Evolutionary conservation across 2,888 invertebrate genomes (phyloP), one percentile per base, ranked within the genome.

Genomic region (Hemistola chrysoprasaria): DNA sequence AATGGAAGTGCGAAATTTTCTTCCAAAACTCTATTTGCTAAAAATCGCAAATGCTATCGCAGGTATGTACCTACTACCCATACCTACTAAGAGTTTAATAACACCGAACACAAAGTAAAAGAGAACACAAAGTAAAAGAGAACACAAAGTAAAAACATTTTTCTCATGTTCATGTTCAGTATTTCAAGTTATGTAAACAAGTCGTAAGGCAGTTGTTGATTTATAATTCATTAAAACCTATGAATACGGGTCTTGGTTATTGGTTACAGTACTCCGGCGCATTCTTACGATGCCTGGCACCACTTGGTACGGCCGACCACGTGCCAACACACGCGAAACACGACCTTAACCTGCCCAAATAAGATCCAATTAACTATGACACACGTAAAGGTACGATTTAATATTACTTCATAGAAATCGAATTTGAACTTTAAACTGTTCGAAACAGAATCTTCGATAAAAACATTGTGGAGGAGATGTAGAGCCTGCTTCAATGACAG

Each of bases 221-320:
- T 2, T 24, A 23, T 28, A 24, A 32, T 31, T 42, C 27, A 32
- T 28, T 25, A 21, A 32, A 33, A 32, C 23, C 43, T 34, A 39
- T 10, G 25, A 33, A 30, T 39, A 38, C 33, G 33, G 33, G 38
- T 24, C 43, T 25, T 47, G 44, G 39, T 45, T 47, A 43, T 42
- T 47, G 42, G 48, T 44, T 44, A 78, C 75, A 69, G 69, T 76
- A 76, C 66, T 70, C 73, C 54, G 60, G 70, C 78, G 74, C 78
- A 72, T 74, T 70, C 73, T 65, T 61, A 61, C 66, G 67, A 53
- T 63, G 78, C 76, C 80, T 76, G 84, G 82, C 69, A 84, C 84
- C 50, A 71, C 53, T 62, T 78, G 83, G 81, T 75, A 84, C 84
- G 67, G 60, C 49, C 48, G 40, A 35, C 48, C 50, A 50, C 55